Evolutionary conservation across 1,140 invertebrate genomes (phyloP), one percentile per base, ranked within the genome.

Genomic region (Papilio machaon): DNA sequence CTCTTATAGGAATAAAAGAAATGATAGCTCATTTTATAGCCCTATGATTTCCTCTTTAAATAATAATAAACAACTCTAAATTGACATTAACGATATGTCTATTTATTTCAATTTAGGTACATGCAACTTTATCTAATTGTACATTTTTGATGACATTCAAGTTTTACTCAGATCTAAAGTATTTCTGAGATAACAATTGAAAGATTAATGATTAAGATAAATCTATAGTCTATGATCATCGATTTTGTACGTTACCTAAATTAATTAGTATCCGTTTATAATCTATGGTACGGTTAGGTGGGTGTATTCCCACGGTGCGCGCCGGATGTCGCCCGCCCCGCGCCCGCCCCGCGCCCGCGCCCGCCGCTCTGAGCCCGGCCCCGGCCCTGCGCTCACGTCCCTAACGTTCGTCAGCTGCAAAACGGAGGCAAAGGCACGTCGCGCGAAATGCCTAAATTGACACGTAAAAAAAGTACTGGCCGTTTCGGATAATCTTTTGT

Each of bases 181-280:
- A 74, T 64, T 73, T 81, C 76, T 43, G 46, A 75, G 58, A 64
- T 73, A 47, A 47, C 78, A 70, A 64, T 67, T 43, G 43, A n/a
- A n/a, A 79, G 19, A 67, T 80, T 79, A 67, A 79, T 23, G 46
- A 19, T 70, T 15, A 35, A 76, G 52, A 67, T 80, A 46, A 46
- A 67, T 49, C 19, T 43, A 52, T 73, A 30, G 19, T 64, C 60
- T 67, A 30, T 30, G 38, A 38, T 46, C 23, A 74, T 80, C 49
- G 47, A 54, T 80, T 74, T 74, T 38, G 47, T 83, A 82, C 82
- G 86, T 89, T 89, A 91, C 85, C 90, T 90, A 91, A 92, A 94
- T 92, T 94, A 94, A 94, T 94, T 94, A 93, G 92, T 91, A 86
- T 78, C 85, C 89, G 88, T 92, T 89, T 90, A 90, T 91, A 91